Conservation (phyloP, 2,888 invertebrate species). For the Sipunculus nudus region DNA sequence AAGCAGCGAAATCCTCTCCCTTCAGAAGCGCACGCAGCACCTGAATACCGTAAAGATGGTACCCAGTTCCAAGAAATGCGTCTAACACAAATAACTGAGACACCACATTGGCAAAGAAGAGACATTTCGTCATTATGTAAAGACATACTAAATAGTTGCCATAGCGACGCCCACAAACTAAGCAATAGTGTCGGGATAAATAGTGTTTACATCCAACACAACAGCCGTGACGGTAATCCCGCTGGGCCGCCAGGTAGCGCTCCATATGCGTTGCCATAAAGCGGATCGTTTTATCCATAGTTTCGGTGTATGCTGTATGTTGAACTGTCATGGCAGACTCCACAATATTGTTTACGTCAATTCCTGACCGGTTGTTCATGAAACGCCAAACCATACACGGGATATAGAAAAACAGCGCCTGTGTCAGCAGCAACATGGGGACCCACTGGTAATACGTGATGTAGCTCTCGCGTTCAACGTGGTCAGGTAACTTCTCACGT, state of each 20-base stretch:
- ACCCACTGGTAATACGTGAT: conserved; percentile 68
- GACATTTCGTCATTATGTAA: conserved; percentile 66
- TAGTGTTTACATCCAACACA: conserved; percentile 63
- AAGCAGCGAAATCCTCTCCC: conserved; percentile 63
- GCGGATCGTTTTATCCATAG: conserved; percentile 62
- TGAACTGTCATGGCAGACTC: conserved; percentile 30
- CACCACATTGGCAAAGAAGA: conserved; percentile 66
- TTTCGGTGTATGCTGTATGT: conserved; percentile 45
- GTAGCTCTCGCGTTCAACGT: conserved; percentile 61
- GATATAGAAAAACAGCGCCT: conserved; percentile 69
- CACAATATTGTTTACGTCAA: conserved; percentile 40
- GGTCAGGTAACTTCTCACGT: conserved; percentile 65
- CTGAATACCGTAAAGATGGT: conserved; percentile 67
- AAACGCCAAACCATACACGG: conserved; percentile 68
- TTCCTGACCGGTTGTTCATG: conserved; percentile 65
- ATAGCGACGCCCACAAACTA: conserved; percentile 64
- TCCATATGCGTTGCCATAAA: conserved; percentile 67
- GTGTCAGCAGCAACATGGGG: conserved; percentile 68
- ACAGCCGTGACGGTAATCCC: conserved; percentile 65
- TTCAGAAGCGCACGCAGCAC: conserved; percentile 67
- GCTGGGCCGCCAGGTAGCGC: conserved; percentile 66
- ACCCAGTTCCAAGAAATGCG: conserved; percentile 67
- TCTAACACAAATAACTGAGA: conserved; percentile 69
- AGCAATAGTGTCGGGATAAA: conserved; percentile 63
- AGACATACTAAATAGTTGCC: conserved; percentile 68